phyloP scores from a whole-genome alignment of 1,140 invertebrate genomes.

The Melitaea cinxia region DNA sequence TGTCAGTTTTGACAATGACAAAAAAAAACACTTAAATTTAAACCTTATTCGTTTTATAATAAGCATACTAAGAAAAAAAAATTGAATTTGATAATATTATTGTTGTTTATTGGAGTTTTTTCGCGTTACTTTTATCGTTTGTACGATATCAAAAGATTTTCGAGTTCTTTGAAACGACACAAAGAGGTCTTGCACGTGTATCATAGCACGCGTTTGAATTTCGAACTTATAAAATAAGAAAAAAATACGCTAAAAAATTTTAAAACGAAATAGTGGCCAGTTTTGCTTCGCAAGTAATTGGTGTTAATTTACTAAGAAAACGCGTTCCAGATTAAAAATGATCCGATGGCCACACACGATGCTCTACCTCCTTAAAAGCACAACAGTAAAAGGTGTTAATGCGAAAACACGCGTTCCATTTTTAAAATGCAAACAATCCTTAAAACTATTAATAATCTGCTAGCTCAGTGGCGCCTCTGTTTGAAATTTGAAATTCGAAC shows the following conservation, averaged over 20 bases:
- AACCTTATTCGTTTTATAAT: constrained; percentile 34
- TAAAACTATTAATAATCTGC: constrained; percentile 74
- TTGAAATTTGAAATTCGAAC: constrained; percentile 57
- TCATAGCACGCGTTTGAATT: constrained; percentile 68
- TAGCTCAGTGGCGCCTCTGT: constrained; percentile 53
- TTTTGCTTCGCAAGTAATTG: background rate
- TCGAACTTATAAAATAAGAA: constrained; percentile 5
- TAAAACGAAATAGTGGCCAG: background rate
- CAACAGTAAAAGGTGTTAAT: constrained; percentile 78
- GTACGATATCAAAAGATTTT: constrained; percentile 62
- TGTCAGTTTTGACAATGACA: constrained; percentile 55
- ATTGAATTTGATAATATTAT: constrained; percentile 49
- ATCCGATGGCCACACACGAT: constrained; percentile 66
- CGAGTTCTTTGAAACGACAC: constrained; percentile 51
- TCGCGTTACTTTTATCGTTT: constrained; percentile 55
- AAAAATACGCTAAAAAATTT: no score
- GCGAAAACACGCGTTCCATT: constrained; percentile 71
- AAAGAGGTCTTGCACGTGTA: constrained; percentile 63
- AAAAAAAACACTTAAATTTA: constrained; percentile 26
- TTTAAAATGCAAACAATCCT: constrained; percentile 69
- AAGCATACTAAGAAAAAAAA: background rate
- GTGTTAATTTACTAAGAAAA: constrained; percentile 7
- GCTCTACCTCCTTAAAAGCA: constrained; percentile 62
- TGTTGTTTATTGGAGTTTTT: constrained; percentile 63
- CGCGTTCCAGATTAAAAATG: constrained; percentile 42